phyloP scores from a whole-genome alignment of 2,888 invertebrate genomes.

The Chirona hameri region DNA sequence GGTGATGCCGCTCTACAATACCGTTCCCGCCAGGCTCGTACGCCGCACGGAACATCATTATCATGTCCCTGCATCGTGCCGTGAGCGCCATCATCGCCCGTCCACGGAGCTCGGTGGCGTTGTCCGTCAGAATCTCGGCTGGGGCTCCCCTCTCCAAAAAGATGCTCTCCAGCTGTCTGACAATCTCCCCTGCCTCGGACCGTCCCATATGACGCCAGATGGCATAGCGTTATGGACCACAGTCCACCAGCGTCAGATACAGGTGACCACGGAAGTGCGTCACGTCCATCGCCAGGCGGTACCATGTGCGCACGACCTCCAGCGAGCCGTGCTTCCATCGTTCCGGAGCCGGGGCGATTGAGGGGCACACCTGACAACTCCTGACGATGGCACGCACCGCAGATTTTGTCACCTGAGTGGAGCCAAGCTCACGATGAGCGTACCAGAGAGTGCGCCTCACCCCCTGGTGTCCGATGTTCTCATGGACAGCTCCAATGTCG shows the following conservation, averaged over 20 bases:
- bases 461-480: slow-evolving; percentile 1
- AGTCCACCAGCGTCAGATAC: neutral
- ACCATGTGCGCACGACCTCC: neutral
- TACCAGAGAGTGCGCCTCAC: neutral
- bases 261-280: too few relatives aligned
- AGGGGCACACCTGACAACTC: neutral
- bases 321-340: neutral
- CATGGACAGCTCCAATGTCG: too few relatives aligned
- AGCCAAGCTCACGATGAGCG: neutral
- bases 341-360: neutral
- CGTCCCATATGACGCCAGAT: neutral
- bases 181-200: neutral
- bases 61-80: neutral
- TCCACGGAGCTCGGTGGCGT: neutral
- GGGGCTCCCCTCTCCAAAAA: neutral
- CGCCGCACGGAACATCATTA: too few relatives aligned
- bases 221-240: neutral
- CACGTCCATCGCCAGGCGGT: neutral
- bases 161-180: neutral
- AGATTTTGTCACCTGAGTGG: neutral
- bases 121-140: neutral
- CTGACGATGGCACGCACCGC: neutral
- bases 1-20: too few relatives aligned
- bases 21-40: too few relatives aligned
- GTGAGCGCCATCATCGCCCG: neutral